These are phyloP conservation scores for Diarsia dahlii DNA, from an alignment of 2,888 invertebrate species.

Conservation along the genomic window DNA sequence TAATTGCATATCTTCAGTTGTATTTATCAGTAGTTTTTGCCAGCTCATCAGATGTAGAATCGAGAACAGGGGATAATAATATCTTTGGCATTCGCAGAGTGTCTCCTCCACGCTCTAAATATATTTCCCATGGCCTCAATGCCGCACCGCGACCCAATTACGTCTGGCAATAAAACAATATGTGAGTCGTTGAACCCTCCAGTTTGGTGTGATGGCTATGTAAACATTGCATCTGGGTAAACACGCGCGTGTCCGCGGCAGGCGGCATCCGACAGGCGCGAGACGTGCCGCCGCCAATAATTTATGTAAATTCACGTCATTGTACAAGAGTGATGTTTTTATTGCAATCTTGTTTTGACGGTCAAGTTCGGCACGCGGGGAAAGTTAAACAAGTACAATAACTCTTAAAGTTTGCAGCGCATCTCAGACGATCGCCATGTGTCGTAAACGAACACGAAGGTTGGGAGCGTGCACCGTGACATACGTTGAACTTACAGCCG, in stretches of 20 bases:
- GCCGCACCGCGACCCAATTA: constrained; percentile 87
- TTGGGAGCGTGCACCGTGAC: constrained; percentile 34
- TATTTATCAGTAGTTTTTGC: constrained; percentile 25
- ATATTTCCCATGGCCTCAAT: constrained; percentile 82
- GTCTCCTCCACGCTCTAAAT: constrained; percentile 77
- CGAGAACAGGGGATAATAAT: constrained; percentile 68
- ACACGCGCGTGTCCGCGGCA: constrained; percentile 65
- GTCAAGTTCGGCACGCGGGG: constrained; percentile 87
- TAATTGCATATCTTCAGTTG: constrained; percentile 33
- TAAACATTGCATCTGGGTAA: constrained; percentile 88
- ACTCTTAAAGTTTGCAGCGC: constrained; percentile 61
- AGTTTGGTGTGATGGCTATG: constrained; percentile 80
- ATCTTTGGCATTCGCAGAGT: constrained; percentile 70
- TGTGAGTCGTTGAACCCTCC: constrained; percentile 87
- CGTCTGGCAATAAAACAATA: constrained; percentile 88
- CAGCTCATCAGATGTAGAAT: constrained; percentile 52
- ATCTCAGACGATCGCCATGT: constrained; percentile 40
- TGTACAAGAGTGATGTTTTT: constrained; percentile 88
- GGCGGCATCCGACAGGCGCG: constrained; percentile 56
- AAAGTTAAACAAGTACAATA: constrained; percentile 83
- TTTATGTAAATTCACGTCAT: constrained; percentile 90
- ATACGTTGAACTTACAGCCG: constrained; percentile 26
- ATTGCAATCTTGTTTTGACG: constrained; percentile 88
- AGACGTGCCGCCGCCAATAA: constrained; percentile 87
- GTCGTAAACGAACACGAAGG: constrained; percentile 31